Evolutionary conservation across 2,888 invertebrate species (phyloP), one percentile per base, ranked within the genome.

Genomic region (Drosophila mulleri): DNA sequence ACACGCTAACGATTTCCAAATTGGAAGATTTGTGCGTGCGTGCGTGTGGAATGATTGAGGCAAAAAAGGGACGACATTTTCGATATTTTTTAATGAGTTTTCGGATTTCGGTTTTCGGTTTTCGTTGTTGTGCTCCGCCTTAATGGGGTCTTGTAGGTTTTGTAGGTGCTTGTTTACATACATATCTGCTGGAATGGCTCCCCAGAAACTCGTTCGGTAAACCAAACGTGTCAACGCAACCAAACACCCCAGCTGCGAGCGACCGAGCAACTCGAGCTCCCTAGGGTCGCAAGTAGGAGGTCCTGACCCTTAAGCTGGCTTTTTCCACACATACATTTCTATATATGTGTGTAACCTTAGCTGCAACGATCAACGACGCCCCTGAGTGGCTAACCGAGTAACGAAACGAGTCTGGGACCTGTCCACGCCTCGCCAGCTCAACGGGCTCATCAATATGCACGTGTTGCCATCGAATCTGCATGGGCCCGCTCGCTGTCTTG

Each of bases 391-490:
- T 68, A 39, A 12, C 18, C 18, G 60, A 70, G n/a, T n/a, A 41
- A 41, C 41, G 41, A 73, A 64, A 56, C 66, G 45, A 70, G 75
- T 61, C 72, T 50, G 57, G 68, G 82, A 83, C 72, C 83, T 83
- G 85, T 83, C 78, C 75, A 66, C 85, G 85, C 83, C 85, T 72
- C 39, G 56, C 47, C 52, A 56, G 62, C 32, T 65, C 70, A 58
- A 11, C 67, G 67, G 65, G 56, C 71, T 81, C 66, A 70, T 71
- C 75, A 69, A 61, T 41, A 67, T 83, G 80, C 82, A 83, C 83
- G 85, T 83, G 85, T 85, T 83, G 66, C 81, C 63, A 48, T 63
- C 68, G 72, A 85, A 83, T 83, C 85, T 83, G 80, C 85, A 85
- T 85, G 79, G 47, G 47, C 59, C 62, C 62, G 58, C 64, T 64